phyloP scores from a whole-genome alignment of 2,113 vertebrate species.

The Leptobrachium leishanense region DNA sequence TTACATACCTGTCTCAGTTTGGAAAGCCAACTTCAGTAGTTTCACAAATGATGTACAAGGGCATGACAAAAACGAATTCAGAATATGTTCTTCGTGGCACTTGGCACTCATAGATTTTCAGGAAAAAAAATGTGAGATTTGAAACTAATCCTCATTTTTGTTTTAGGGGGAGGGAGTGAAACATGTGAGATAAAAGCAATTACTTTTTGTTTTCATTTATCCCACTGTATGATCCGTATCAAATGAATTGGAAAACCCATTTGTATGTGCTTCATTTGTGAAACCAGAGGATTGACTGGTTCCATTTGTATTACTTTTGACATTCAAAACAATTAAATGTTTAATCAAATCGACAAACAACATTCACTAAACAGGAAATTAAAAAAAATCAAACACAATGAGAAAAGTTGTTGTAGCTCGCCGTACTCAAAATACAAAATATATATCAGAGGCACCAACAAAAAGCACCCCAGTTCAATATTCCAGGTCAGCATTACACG shows the following conservation, averaged over 20 bases:
- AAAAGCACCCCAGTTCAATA: too few species aligned
- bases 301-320: slow-evolving; percentile 31
- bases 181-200: slow-evolving; percentile 35
- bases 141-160: slow-evolving; percentile 43
- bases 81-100: slow-evolving; percentile 49
- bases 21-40: slow-evolving; percentile 61
- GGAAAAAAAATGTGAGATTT: slow-evolving; percentile 51
- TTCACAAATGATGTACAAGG: slow-evolving; percentile 61
- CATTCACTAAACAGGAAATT: slow-evolving; percentile 7
- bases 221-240: slow-evolving; percentile 14
- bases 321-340: slow-evolving; percentile 11
- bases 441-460: too few species aligned
- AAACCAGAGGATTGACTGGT: slow-evolving; percentile 59
- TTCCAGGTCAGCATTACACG: too few species aligned
- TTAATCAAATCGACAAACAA: slow-evolving; percentile 8
- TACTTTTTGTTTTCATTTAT: slow-evolving; percentile 19
- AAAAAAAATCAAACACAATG: too few species aligned
- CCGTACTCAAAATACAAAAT: too few species aligned
- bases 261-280: slow-evolving; percentile 60
- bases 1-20: slow-evolving; percentile 55
- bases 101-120: slow-evolving; percentile 53
- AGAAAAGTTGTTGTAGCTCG: too few species aligned
- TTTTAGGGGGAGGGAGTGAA: slow-evolving; percentile 26
- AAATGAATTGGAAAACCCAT: slow-evolving; percentile 7
- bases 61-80: slow-evolving; percentile 49